Percentiles rank a stretch among this genome's conserved stretches.
These are phyloP conservation scores for Kradibia gibbosae DNA, from an alignment of 1,140 invertebrate genomes.

Conservation along the genomic window DNA sequence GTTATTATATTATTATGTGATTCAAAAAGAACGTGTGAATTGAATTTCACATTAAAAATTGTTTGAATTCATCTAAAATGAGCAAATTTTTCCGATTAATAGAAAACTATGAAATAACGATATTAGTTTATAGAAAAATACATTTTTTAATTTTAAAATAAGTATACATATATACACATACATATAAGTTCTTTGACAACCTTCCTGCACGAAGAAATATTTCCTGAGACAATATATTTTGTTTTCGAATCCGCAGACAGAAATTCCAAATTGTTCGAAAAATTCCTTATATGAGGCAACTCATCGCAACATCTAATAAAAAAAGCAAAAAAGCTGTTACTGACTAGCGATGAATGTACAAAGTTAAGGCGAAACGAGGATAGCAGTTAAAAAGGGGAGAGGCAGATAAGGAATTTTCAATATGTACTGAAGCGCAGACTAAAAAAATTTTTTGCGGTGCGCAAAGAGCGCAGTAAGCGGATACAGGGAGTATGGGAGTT, in stretches of 20 bases:
- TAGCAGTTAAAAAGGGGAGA: background rate
- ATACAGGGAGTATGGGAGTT: background rate
- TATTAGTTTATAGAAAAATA: too few relatives aligned
- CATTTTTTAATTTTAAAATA: too few relatives aligned
- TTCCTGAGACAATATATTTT: background rate
- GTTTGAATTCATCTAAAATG: too few relatives aligned
- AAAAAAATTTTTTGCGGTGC: background rate
- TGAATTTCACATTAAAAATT: too few relatives aligned
- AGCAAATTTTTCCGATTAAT: too few relatives aligned
- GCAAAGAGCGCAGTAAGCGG: slow-evolving; percentile 21
- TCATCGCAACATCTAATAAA: background rate
- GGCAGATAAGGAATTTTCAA: slow-evolving; percentile 42
- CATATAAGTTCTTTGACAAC: background rate
- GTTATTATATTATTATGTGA: too few relatives aligned
- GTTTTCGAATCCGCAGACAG: background rate
- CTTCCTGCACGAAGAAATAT: background rate
- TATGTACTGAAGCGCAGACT: slow-evolving; percentile 18
- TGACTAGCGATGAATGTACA: slow-evolving; percentile 15
- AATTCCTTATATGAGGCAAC: background rate
- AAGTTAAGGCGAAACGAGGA: background rate
- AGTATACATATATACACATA: too few relatives aligned
- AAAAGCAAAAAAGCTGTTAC: slow-evolving; percentile 19
- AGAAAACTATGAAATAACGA: too few relatives aligned
- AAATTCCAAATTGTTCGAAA: slow-evolving; percentile 26
- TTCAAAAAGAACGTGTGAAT: too few relatives aligned